Evolutionary conservation across 2,113 vertebrate genomes (phyloP).

Genomic region (Sarotherodon lohbergeri): DNA sequence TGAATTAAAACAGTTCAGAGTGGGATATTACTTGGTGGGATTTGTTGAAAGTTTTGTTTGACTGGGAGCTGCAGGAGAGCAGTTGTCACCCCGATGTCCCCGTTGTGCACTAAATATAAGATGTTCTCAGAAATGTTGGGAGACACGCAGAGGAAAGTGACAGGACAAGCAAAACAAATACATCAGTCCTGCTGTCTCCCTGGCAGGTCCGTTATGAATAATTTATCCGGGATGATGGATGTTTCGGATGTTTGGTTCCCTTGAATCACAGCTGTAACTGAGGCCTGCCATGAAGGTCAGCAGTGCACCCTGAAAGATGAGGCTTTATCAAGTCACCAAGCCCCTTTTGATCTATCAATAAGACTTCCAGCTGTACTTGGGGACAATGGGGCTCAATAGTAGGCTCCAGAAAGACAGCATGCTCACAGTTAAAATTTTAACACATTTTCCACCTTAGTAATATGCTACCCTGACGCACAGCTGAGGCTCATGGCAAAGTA

Average conservation of each 20-base stretch:
- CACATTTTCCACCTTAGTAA: not conserved
- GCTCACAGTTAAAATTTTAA: not conserved
- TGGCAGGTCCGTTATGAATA: conserved; percentile 59
- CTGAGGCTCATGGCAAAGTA: not conserved
- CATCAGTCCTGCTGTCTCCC: conserved; percentile 54
- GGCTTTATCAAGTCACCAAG: not conserved
- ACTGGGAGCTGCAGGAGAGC: conserved; percentile 26
- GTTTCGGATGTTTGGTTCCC: conserved; percentile 41
- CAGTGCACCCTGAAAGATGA: conserved; percentile 25
- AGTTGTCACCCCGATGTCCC: conserved; percentile 38
- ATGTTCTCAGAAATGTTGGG: conserved; percentile 7
- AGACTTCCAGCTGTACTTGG: not conserved
- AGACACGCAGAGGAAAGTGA: conserved; percentile 44
- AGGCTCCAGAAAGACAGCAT: not conserved
- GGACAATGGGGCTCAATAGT: not conserved
- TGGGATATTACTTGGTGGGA: not conserved
- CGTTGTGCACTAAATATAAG: conserved; percentile 46
- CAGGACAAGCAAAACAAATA: conserved; percentile 56
- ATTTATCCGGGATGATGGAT: conserved; percentile 59
- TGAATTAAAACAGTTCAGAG: not conserved
- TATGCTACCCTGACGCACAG: not conserved
- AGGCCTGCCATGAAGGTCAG: conserved; percentile 48
- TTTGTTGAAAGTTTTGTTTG: conserved; percentile 28
- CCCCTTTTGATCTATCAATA: not conserved
- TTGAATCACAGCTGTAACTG: conserved; percentile 39